Percentiles rank a stretch among this genome's conserved stretches.
These are phyloP conservation scores for Coluber constrictor DNA, from an alignment of 2,797 vertebrate genomes.

Conservation along the genomic window DNA sequence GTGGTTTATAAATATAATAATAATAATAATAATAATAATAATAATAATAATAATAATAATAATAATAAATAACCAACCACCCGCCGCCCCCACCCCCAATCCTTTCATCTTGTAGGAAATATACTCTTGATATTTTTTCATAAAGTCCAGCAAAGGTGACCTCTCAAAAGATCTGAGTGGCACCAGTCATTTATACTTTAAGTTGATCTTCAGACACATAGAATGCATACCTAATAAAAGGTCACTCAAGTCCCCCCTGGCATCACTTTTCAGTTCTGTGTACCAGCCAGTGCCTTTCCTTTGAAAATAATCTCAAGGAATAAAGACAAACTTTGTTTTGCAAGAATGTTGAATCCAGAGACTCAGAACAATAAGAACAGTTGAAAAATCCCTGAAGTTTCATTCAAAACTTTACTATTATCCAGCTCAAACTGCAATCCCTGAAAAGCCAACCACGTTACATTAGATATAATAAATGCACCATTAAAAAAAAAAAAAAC, in stretches of 20 bases:
- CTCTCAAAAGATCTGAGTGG: not conserved
- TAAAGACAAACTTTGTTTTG: not conserved
- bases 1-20: too few relatives aligned
- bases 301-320: not conserved
- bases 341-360: not conserved
- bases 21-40: too few relatives aligned
- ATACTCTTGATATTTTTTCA: too few relatives aligned
- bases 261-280: constrained; percentile 9
- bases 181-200: not conserved
- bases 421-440: not conserved
- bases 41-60: too few relatives aligned
- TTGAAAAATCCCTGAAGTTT: constrained; percentile 3
- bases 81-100: too few relatives aligned
- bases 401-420: not conserved
- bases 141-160: not conserved
- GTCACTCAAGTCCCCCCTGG: not conserved
- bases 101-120: not conserved
- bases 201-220: not conserved
- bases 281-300: not conserved
- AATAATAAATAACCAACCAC: too few relatives aligned
- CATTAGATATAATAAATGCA: not conserved
- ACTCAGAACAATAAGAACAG: not conserved
- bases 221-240: constrained; percentile 15
- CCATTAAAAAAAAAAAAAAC: not conserved
- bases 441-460: not conserved